Evolutionary conservation across 2,888 invertebrate species (phyloP), one percentile per base, ranked within the genome.

Genomic region (Sphaeridia pumilis): DNA sequence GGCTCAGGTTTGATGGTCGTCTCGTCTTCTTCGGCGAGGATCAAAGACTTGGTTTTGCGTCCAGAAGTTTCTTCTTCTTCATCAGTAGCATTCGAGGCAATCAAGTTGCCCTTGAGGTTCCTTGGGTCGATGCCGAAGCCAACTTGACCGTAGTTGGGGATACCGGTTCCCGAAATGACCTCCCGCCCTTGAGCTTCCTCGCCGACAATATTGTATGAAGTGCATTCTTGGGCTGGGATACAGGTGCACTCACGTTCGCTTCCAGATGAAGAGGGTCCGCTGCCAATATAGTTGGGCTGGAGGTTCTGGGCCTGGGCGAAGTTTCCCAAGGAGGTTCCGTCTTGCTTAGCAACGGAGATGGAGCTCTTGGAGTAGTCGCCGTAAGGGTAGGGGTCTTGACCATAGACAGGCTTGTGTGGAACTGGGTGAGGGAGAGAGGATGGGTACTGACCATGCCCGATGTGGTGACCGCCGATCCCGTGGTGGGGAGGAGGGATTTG

Each of bases 191-290:
- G 25, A 27, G 52, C 31, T 1, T 36, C 45, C 49, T 58, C 54
- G 46, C 46, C 51, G n/a, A 58, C 56, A 21, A 63, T 61, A 43
- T 63, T 61, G 45, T 61, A 63, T 20, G 58, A 57, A 21, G 59
- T 80, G 66, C 89, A 90, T 69, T 87, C 87, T 56, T 85, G 82
- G 66, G 80, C 82, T 52, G 85, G 85, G 1, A 89, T 87, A 69
- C 89, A 90, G 34, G 83, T 77, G 66, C 89, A 89, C 62, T 87
- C 84, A n/a, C n/a, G n/a, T n/a, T n/a, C n/a, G n/a, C n/a, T n/a
- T n/a, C n/a, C n/a, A n/a, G n/a, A n/a, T n/a, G n/a, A n/a, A n/a
- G n/a, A n/a, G 17, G 17, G 12, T 38, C 38, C 38, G 61, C 52
- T 45, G 34, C 17, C 28, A 44, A 44, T n/a, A 27, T 44, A 52